Evolutionary conservation across 1,140 invertebrate genomes (phyloP), one percentile per base, ranked within the genome.

Genomic region (Drosophila tsacasi): DNA sequence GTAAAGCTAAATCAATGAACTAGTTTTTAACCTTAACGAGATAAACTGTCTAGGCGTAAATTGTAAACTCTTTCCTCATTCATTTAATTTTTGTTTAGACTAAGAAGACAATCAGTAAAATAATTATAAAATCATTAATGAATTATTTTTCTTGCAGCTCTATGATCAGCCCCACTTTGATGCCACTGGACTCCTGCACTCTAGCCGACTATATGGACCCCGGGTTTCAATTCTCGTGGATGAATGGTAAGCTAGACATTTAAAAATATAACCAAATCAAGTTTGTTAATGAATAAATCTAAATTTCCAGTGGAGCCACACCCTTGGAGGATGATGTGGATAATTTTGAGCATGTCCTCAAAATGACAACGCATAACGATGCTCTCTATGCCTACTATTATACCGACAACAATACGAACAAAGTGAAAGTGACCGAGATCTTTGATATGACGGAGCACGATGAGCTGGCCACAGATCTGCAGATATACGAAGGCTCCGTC

Each of bases 341-440:
- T 86, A 96, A 97, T 3, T 97, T 98, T 92, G 97, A 98, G 71
- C 96, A 97, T 93, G 97, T 98, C 78, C 94, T 98, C 21, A 95
- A 96, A 93, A 96, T 97, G 58, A 97, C 97, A 9, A 94, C 96
- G 37, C 96, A 98, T 75, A 96, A 98, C 91, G 97, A 98, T 78
- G 96, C 97, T 8, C 93, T 98, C 3, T 97, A 98, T 94, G 96
- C 97, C 1, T 98, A 97, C 93, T 98, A 98, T 93, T 98, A 98
- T 89, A 95, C 97, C 87, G 96, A 97, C 86, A 96, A 97, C 84
- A 95, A 97, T 87, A 92, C 91, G 8, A 97, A 97, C 92, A 96
- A 97, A 94, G 95, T 97, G 50, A 97, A 97, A 93, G 95, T 98
- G 66, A 97, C 97, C 4, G 97, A 98, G 94, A 97, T 98, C 79